phyloP scores from a whole-genome alignment of 2,113 vertebrate genomes.

The Gavialis gangeticus region DNA sequence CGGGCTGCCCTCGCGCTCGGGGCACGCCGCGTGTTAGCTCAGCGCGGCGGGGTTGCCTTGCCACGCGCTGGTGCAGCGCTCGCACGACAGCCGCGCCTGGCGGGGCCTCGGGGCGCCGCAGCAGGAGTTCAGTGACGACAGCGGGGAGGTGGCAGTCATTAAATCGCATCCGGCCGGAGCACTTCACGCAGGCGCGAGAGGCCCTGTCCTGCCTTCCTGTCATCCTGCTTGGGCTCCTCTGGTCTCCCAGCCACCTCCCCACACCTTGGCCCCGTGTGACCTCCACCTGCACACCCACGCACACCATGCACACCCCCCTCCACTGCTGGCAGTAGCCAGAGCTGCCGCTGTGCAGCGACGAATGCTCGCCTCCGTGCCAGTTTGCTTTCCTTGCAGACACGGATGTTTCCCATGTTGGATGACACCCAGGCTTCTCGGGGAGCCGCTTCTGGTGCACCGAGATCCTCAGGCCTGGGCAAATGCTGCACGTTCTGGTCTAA shows the following conservation, averaged over 20 bases:
- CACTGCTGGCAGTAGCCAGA: background rate
- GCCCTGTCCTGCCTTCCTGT: background rate
- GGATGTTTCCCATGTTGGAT: rapidly evolving
- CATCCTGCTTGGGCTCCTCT: background rate
- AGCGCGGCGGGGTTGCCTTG: background rate
- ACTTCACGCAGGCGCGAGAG: background rate
- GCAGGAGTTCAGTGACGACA: rapidly evolving
- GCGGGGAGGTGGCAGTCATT: background rate
- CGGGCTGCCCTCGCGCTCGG: rapidly evolving
- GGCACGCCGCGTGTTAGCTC: rapidly evolving
- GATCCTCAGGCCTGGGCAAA: background rate
- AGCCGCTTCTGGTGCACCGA: background rate
- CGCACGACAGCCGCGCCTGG: background rate
- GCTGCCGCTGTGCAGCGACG: background rate
- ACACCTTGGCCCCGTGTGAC: background rate
- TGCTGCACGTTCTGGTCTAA: background rate
- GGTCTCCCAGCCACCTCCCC: background rate
- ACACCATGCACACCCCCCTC: too few relatives aligned
- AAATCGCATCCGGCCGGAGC: background rate
- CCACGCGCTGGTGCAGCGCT: background rate
- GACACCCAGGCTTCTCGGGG: background rate
- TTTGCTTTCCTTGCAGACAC: rapidly evolving
- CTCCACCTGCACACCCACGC: background rate
- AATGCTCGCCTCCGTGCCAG: too few relatives aligned
- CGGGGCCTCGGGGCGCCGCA: rapidly evolving